Evolutionary conservation across 2,797 vertebrate genomes (phyloP), one percentile per base, ranked within the genome.

Genomic region (Rhinogobio ventralis): DNA sequence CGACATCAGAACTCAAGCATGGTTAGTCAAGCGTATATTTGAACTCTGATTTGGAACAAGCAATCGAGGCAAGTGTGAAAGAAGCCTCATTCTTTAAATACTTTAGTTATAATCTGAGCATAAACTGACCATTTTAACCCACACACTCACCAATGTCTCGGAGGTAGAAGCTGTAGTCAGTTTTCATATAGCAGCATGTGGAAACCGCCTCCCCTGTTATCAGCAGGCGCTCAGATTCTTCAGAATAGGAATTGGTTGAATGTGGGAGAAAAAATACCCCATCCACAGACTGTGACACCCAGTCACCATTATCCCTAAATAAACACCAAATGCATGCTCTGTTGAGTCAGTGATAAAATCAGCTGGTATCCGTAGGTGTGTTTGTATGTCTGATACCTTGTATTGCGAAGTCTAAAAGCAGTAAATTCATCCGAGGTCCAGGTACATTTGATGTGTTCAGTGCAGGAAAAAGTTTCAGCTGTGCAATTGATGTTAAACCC

Each of bases 391-490:
- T 71, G 20, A 90, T 92, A 95, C 95, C 94, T 92, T 72, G 91
- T 19, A 10, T 53, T 69, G 8, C 92, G 93, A 49, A 94, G 84
- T 85, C 93, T 93, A 77, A 92, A 91, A 2, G 71, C 46, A 8
- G 30, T 30, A 75, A 86, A 90, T 3, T 0, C n/a, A 0, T 0
- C 33, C 7, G n/a, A 0, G 3, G 0, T 79, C 92, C 89, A 94
- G 0, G 0, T 51, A 55, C 95, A 96, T 82, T 6, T 93, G 85
- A 96, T 78, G 4, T 28, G 78, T 19, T 85, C 93, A 10, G 19
- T 86, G 81, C 95, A 96, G 89, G 92, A 86, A 49, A 95, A 94
- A 0, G 93, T 94, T 76, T 92, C 93, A n/a, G 94, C 93, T 42
- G 74, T 85, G 72, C 94, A 95, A 0, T 0, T 91, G 10, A 95